phyloP scores from a whole-genome alignment of 2,113 vertebrate species.

The Halichoerus grypus region DNA sequence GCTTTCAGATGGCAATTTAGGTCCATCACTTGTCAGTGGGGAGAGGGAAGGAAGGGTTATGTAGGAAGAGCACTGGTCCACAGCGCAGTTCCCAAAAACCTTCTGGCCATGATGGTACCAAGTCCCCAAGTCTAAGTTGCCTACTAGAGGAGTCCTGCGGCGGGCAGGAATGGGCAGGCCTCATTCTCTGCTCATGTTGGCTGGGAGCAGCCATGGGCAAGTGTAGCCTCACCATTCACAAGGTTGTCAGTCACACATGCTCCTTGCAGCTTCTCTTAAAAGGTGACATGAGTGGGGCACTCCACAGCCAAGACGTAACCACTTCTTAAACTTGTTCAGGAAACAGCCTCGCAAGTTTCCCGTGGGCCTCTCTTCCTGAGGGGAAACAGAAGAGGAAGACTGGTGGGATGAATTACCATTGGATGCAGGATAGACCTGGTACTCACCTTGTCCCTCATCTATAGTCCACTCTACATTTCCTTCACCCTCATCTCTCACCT shows the following conservation, averaged over 20 bases:
- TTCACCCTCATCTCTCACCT: neutral
- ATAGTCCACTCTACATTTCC: neutral
- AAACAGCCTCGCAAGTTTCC: neutral
- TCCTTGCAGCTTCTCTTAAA: neutral
- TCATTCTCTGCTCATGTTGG: neutral
- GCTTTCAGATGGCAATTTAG: neutral
- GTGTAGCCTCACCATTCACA: neutral
- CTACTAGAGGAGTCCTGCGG: fast-evolving
- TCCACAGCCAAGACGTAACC: neutral
- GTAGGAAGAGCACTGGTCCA: neutral
- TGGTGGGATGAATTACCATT: neutral
- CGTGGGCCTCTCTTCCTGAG: neutral
- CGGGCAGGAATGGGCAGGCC: neutral
- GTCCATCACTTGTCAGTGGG: neutral
- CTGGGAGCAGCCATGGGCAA: neutral
- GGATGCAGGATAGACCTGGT: neutral
- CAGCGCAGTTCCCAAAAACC: neutral
- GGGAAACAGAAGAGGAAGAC: neutral
- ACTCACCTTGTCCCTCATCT: neutral
- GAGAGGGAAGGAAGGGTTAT: neutral
- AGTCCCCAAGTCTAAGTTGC: neutral
- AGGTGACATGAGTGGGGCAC: neutral
- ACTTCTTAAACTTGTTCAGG: neutral
- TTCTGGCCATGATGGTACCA: neutral
- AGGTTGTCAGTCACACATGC: neutral